phyloP scores from a whole-genome alignment of 2,113 vertebrate genomes.

The Lycaon pictus region DNA sequence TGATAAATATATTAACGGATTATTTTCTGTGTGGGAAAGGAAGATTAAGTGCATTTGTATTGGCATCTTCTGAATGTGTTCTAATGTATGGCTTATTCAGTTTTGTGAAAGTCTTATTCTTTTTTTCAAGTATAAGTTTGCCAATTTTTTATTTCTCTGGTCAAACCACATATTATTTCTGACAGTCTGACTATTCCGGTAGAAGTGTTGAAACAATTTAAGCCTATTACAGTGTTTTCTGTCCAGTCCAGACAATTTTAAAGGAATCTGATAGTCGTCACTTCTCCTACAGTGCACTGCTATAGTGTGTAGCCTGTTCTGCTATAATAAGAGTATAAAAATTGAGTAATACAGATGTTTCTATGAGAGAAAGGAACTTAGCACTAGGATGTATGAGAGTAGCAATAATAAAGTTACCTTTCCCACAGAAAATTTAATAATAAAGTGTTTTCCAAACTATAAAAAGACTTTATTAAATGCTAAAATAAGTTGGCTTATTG shows the following conservation, averaged over 20 bases:
- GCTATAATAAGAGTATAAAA: not conserved
- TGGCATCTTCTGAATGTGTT: not conserved
- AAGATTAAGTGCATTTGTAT: not conserved
- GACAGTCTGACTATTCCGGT: not conserved
- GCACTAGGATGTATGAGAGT: not conserved
- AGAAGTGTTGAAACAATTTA: conserved; percentile 37
- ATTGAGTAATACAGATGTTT: not conserved
- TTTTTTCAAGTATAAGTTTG: not conserved
- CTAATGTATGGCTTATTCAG: not conserved
- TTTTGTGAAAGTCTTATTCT: conserved; percentile 38
- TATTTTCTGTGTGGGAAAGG: conserved; percentile 19
- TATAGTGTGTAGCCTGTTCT: not conserved
- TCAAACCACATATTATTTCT: conserved; percentile 35
- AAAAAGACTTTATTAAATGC: not conserved
- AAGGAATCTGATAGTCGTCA: not conserved
- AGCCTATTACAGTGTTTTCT: not conserved
- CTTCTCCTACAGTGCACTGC: not conserved
- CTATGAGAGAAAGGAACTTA: not conserved
- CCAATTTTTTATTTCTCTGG: conserved; percentile 50
- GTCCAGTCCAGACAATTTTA: not conserved
- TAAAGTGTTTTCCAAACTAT: not conserved
- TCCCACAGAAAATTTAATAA: not conserved
- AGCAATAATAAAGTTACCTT: not conserved
- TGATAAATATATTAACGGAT: not conserved
- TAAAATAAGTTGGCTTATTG: not conserved